Base-by-base conservation (phyloP, 2,797 vertebrate species). In the Halcyon smyrnensis region DNA sequence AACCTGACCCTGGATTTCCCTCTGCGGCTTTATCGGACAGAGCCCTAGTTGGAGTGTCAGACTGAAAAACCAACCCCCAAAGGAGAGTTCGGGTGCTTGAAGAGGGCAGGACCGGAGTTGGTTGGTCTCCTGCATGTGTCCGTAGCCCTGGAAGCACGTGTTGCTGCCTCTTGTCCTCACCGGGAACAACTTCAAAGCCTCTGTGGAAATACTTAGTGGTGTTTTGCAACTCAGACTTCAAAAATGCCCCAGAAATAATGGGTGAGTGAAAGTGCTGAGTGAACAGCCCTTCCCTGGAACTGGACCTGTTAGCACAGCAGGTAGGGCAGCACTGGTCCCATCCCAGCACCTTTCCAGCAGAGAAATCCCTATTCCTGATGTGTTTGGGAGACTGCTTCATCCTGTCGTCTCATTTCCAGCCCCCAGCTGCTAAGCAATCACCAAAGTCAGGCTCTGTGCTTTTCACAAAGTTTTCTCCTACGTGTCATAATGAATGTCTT, bases 241-340 rank as follows among this genome's bases (percentile, higher is more conserved):
- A 2, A 73, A 50, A 30, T 45, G 32, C 36, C 36, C 19, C 32
- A 71, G 74, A 63, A 89, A 19, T 67, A 15, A 28, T 8, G 70
- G 65, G 7, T 25, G 69, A n/a, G 8, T 11, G 32, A 16, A n/a
- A 36, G 63, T 0, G 25, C 51, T 6, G 71, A 71, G 39, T 36
- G 21, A 9, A 6, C 69, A 65, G 45, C 51, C 64, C 25, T 8
- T 28, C 50, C 1, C 3, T 41, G 56, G 30, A 10, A 17, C 84
- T 20, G 27, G 78, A 24, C 59, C 30, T 24, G 45, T 25, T 69
- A 17, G 56, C 27, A 2, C 11, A 36, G 85, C 21, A 28, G 81
- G 25, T 25, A 1, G 0, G 2, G 50, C 48, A 69, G 27, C 63
- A 18, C 39, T 21, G 63, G 15, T 36, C 50, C 39, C n/a, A 7